A percentile compares a stretch with the other conserved stretches of the same genome.
These are phyloP conservation scores for Excalfactoria chinensis DNA, from an alignment of 2,113 vertebrate genomes.

Conservation along the genomic window DNA sequence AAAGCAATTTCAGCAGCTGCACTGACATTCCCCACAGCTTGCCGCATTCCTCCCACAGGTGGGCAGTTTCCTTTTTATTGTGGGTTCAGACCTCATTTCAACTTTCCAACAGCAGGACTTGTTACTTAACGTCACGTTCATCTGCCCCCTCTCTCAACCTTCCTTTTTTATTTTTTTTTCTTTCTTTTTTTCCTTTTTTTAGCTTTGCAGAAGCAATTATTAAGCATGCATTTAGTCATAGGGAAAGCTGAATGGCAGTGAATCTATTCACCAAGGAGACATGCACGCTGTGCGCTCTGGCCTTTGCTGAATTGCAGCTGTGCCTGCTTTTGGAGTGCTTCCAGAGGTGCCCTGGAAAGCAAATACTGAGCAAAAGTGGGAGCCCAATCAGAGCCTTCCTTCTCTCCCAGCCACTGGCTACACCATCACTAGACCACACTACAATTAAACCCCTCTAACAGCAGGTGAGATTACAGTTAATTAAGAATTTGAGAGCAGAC, in stretches of 20 bases:
- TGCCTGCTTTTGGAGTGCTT: not conserved
- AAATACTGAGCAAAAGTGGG: constrained; percentile 10
- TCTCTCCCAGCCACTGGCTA: not conserved
- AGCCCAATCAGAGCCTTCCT: not conserved
- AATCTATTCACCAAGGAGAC: not conserved
- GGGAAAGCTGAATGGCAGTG: not conserved
- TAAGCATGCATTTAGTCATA: not conserved
- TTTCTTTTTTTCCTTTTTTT: not conserved
- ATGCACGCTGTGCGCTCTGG: not conserved
- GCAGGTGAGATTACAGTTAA: constrained; percentile 15
- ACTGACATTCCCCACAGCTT: not conserved
- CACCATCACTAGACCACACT: constrained; percentile 11
- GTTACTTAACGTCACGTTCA: not conserved
- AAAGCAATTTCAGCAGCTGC: not conserved
- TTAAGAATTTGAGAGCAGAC: constrained; percentile 3
- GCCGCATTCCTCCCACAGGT: not conserved
- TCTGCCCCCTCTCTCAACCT: not conserved
- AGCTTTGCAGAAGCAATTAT: not conserved
- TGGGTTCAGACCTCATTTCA: not conserved
- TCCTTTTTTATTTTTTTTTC: not conserved
- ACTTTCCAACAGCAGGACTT: not conserved
- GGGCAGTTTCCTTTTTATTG: not conserved
- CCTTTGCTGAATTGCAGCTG: not conserved
- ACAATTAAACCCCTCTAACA: not conserved
- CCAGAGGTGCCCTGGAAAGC: constrained; percentile 23